Evolutionary conservation across 2,888 invertebrate species (phyloP), one percentile per base, ranked within the genome.

Genomic region (Hydriomena furcata): DNA sequence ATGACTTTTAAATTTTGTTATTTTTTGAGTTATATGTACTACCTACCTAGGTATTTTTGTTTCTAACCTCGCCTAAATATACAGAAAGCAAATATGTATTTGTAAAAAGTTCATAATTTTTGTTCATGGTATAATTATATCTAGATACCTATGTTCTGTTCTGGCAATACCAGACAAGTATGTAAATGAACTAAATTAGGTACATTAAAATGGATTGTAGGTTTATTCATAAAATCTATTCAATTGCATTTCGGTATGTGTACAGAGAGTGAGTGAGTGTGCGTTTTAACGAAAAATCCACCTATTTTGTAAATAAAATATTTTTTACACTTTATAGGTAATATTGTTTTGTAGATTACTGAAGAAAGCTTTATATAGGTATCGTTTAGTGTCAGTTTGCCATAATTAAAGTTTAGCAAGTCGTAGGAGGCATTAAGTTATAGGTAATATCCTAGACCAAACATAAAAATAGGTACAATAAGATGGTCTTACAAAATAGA

Each of bases 211-310:
- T 17, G 17, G 31, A 31, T 31, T 24, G 17, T 45, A 45, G 8
- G 21, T 32, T 36, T 44, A 25, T 46, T 32, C 32, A 31, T 46
- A 21, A 27, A 28, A 35, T 37, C 23, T 44, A 31, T 42, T 60
- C 40, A 34, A 44, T 41, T 63, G 58, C 52, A 61, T 61, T 58
- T 52, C 61, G 30, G 23, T 25, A 60, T 78, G 71, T 76, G 78
- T 58, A 73, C 70, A 50, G 37, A 77, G 69, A 73, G 79, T 78
- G 75, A 41, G 47, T 49, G 79, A 78, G 86, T 76, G 87, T 86
- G 73, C 74, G 79, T 82, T 85, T 77, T 81, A 82, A 85, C 86
- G 88, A 90, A 90, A 80, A 86, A 83, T 87, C 89, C 89, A 90
- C 89, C 89, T 89, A 87, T 86, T 86, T 85, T 89, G 88, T 89